Percentiles rank a stretch among this genome's conserved stretches.
phyloP scores from a whole-genome alignment of 2,113 vertebrate genomes.

The Propithecus coquereli region DNA sequence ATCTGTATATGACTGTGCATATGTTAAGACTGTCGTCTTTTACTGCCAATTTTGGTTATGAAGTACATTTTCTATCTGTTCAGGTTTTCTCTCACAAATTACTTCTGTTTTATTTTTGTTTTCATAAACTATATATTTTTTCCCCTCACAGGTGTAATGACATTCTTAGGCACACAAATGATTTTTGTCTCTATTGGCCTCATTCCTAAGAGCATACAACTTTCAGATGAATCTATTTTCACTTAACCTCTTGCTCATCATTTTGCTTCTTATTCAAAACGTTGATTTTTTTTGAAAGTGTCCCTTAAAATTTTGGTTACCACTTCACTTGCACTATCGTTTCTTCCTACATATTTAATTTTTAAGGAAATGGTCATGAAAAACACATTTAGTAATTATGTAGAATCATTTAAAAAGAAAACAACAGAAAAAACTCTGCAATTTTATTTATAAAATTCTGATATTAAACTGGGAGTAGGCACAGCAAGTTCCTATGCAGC shows the following conservation, averaged over 20 bases:
- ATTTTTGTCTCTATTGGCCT: background rate
- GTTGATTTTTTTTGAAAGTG: background rate
- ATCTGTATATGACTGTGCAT: constrained; percentile 53
- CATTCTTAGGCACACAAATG: background rate
- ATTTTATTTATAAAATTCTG: background rate
- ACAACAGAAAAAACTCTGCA: background rate
- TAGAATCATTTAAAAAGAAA: background rate
- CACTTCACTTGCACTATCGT: background rate
- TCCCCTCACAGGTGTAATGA: background rate
- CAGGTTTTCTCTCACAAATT: background rate
- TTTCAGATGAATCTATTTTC: background rate
- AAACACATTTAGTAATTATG: background rate
- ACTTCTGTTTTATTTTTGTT: background rate
- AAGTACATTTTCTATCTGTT: constrained; percentile 14
- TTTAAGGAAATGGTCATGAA: background rate
- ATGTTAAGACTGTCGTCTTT: constrained; percentile 60
- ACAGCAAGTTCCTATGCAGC: background rate
- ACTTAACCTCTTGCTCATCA: background rate
- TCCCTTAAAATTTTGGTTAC: background rate
- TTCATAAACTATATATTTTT: background rate
- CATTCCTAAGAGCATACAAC: background rate
- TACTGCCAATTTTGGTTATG: constrained; percentile 49
- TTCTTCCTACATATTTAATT: background rate
- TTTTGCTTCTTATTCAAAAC: background rate
- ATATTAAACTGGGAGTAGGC: background rate